These are phyloP conservation scores for Tubiluchus corallicola DNA, from an alignment of 2,888 invertebrate genomes.

Conservation along the genomic window DNA sequence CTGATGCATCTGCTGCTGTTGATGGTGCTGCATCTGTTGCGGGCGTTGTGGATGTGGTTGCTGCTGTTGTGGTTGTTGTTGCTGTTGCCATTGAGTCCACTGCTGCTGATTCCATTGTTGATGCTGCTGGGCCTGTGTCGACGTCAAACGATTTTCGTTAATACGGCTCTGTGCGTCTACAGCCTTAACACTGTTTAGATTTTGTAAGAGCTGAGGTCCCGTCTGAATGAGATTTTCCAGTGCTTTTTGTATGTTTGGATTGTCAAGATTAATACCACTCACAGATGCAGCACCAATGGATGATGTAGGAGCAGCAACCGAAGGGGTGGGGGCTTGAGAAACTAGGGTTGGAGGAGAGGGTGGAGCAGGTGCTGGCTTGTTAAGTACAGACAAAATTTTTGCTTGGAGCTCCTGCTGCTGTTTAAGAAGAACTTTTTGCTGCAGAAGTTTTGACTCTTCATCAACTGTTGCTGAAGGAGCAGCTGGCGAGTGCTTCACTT, in stretches of 20 bases:
- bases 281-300: constrained; percentile 9
- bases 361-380: constrained; percentile 28
- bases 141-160: not conserved
- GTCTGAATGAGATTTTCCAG: constrained; percentile 31
- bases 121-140: not conserved
- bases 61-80: not conserved
- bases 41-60: not conserved
- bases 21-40: not conserved
- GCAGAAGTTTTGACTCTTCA: no score
- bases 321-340: not conserved
- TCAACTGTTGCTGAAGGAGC: not conserved
- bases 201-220: constrained; percentile 25
- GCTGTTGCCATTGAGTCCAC: not conserved
- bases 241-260: constrained; percentile 31
- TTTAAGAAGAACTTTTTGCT: constrained; percentile 12
- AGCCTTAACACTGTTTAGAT: constrained; percentile 18
- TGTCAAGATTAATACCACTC: constrained; percentile 27
- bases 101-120: not conserved
- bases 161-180: not conserved
- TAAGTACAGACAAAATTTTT: constrained; percentile 55
- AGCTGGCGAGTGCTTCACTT: no score
- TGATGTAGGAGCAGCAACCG: constrained; percentile 11
- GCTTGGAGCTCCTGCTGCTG: constrained; percentile 49
- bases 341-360: not conserved
- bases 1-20: not conserved